These are phyloP conservation scores for Ianthella basta DNA, from an alignment of 37 sponge, comb jelly and placozoan genomes.

Conservation along the genomic window DNA sequence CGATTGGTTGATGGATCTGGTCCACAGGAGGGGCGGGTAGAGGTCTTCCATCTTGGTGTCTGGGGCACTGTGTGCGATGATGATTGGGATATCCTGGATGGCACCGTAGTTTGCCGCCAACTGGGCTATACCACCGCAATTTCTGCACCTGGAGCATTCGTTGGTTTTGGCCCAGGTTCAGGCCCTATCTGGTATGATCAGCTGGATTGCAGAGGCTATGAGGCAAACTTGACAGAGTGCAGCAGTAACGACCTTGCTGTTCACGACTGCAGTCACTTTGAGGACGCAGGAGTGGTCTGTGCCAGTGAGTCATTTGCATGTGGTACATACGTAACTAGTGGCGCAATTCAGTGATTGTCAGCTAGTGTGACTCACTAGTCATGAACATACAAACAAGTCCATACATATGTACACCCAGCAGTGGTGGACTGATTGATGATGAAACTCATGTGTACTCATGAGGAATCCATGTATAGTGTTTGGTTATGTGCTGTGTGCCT, in stretches of 20 bases:
- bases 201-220: not conserved
- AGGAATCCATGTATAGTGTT: too few species aligned
- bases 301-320: constrained; percentile 54
- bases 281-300: constrained; percentile 71
- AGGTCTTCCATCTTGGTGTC: constrained; percentile 13
- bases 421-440: too few species aligned
- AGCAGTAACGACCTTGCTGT: too few species aligned
- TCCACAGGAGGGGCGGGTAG: constrained; percentile 49
- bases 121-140: constrained; percentile 34
- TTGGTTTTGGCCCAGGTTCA: not conserved
- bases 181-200: constrained; percentile 25
- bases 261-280: constrained; percentile 26
- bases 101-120: constrained; percentile 42
- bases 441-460: too few species aligned
- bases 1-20: constrained; percentile 18
- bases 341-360: too few species aligned
- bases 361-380: too few species aligned
- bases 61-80: constrained; percentile 59
- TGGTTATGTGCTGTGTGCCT: too few species aligned
- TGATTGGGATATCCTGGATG: constrained; percentile 39
- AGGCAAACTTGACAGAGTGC: not conserved
- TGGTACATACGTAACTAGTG: too few species aligned
- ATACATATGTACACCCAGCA: too few species aligned
- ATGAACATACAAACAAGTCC: too few species aligned
- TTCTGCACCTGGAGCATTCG: not conserved